Evolutionary conservation across 1,140 invertebrate genomes (phyloP).

Genomic region (Acyrthosiphon pisum): DNA sequence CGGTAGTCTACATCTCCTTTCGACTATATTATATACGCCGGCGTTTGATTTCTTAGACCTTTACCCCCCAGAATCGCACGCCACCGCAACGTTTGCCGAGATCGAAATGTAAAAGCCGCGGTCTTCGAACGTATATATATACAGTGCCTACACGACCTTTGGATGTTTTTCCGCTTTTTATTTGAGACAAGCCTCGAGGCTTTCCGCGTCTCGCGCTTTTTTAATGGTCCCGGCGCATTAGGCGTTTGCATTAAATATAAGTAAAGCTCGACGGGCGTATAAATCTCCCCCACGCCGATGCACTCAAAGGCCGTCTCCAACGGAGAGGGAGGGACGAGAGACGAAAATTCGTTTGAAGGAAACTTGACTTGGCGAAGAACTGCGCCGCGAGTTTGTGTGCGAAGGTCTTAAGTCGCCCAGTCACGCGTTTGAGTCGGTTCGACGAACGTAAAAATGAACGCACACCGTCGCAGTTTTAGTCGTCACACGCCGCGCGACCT

Average conservation of each 20-base stretch:
- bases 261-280: not conserved
- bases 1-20: not conserved
- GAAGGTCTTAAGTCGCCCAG: conserved; percentile 7
- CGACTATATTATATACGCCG: no score
- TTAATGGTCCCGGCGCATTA: conserved; percentile 33
- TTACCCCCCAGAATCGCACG: not conserved
- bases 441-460: not conserved
- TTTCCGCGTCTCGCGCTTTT: not conserved
- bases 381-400: not conserved
- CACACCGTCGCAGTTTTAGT: not conserved
- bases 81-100: not conserved
- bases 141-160: not conserved
- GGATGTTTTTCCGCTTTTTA: not conserved
- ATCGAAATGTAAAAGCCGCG: not conserved
- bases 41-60: not conserved
- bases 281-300: not conserved
- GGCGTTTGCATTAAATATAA: conserved; percentile 37
- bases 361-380: not conserved
- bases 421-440: not conserved
- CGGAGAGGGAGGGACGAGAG: not conserved
- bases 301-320: not conserved
- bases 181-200: not conserved
- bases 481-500: not conserved
- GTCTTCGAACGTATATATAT: not conserved
- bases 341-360: conserved; percentile 19